phyloP scores from a whole-genome alignment of 1,140 invertebrate genomes.

The Phenacoccus solenopsis region DNA sequence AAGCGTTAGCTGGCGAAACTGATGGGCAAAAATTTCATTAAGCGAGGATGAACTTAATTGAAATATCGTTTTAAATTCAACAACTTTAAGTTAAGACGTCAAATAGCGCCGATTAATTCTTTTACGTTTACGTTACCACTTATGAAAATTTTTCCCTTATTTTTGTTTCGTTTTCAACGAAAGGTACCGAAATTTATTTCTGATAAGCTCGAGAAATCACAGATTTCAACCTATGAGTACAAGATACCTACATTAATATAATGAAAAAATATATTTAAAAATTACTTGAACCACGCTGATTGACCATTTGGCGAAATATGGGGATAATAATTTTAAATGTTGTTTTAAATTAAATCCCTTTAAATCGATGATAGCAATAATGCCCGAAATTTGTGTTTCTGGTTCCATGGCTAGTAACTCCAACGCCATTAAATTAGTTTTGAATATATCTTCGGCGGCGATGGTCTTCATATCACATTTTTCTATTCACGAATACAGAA shows the following conservation, averaged over 20 bases:
- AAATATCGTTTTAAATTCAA: not conserved
- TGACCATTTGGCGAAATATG: conserved; percentile 28
- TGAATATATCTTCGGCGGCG: conserved; percentile 17
- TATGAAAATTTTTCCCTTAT: no score
- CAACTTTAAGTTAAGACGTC: no score
- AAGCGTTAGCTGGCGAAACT: not conserved
- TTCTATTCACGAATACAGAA: not conserved
- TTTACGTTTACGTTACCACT: no score
- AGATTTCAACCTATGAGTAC: no score
- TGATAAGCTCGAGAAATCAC: no score
- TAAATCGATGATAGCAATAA: conserved; percentile 37
- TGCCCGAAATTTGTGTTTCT: conserved; percentile 36
- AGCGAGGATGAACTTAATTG: not conserved
- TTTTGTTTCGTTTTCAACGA: no score
- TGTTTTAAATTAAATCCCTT: conserved; percentile 34
- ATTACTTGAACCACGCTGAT: conserved; percentile 27
- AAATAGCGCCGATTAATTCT: no score
- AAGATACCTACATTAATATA: not conserved
- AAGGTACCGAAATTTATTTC: no score
- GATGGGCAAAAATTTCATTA: not conserved
- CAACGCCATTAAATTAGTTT: conserved; percentile 16
- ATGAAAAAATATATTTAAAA: not conserved
- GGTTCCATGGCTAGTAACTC: conserved; percentile 29
- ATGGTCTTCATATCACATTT: not conserved
- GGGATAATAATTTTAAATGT: conserved; percentile 37